A percentile compares a stretch with the other conserved stretches of the same genome.
phyloP scores from a whole-genome alignment of 2,113 vertebrate genomes.

The Hemiscyllium ocellatum region DNA sequence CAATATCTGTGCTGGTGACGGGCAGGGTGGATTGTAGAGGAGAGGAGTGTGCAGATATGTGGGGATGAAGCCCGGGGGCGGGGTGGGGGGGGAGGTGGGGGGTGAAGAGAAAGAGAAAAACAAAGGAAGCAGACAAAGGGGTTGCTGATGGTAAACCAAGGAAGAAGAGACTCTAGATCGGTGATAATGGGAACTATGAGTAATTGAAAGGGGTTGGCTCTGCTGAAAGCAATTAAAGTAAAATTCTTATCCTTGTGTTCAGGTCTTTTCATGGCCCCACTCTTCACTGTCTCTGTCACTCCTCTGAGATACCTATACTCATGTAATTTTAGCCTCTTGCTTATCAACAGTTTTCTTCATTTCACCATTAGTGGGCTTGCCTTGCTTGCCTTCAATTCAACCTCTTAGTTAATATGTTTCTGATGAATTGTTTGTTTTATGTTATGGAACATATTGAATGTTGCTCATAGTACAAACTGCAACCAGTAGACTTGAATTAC shows the following conservation, averaged over 20 bases:
- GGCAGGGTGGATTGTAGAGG: too few species aligned
- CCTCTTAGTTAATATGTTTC: not conserved
- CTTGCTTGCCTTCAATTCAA: not conserved
- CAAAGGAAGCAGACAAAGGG: too few species aligned
- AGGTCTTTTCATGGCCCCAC: not conserved
- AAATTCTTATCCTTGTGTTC: not conserved
- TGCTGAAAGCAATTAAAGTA: too few species aligned
- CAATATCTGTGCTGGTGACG: too few species aligned
- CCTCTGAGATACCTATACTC: not conserved
- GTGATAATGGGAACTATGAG: too few species aligned
- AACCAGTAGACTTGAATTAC: not conserved
- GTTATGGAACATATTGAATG: not conserved
- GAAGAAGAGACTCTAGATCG: too few species aligned
- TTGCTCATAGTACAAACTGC: not conserved
- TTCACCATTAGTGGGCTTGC: not conserved
- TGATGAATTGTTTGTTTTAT: not conserved
- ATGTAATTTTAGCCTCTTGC: not conserved
- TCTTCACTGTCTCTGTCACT: not conserved
- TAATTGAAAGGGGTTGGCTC: too few species aligned
- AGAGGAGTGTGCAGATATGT: too few species aligned
- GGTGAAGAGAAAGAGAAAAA: too few species aligned
- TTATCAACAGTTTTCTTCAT: not conserved
- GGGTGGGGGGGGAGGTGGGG: too few species aligned
- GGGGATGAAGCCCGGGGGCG: too few species aligned
- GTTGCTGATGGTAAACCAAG: too few species aligned